Base-by-base conservation (phyloP, 2,888 invertebrate species). In the Campopleginae sp. region DNA sequence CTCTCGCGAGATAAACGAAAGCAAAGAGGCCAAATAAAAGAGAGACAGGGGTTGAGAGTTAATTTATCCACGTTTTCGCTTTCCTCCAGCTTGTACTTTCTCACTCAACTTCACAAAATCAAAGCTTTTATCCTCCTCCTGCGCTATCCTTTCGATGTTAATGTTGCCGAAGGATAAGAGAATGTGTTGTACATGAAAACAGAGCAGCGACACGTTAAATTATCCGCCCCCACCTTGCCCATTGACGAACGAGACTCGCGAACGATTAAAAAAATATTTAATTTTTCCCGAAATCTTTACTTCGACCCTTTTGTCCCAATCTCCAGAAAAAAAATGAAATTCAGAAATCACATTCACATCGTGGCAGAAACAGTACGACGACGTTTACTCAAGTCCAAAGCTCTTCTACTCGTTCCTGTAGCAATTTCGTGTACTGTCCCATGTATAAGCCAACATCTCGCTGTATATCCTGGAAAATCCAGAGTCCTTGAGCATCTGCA, bases 81-180 rank as follows among this genome's bases (percentile, higher is more conserved):
- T 51, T 54, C 51, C 70, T 58, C 38, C 46, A 54, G 84, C 79
- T 72, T 54, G 71, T 51, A 76, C 48, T 66, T 68, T 82, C 80
- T 44, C 65, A 23, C 72, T 23, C 27, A 75, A 80, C 54, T 71
- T 86, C 79, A 80, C 72, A 79, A 82, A 86, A 86, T 86, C 82
- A 86, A 82, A 82, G 84, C 86, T 84, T 82, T 86, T 85, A 84
- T 68, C 82, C 61, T n/a, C n/a, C n/a, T n/a, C n/a, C n/a, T n/a
- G n/a, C n/a, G n/a, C n/a, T 48, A 61, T 66, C 31, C 54, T 33
- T 58, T 70, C 65, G 27, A 70, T 58, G 46, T 17, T 19, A 74
- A 80, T 71, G 71, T 74, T 72, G 61, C 63, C 66, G 48, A 44
- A 27, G 42, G 76, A 80, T 17, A 75, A 54, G 65, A 54, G 12